Conservation (phyloP, 2,113 vertebrate genomes). For the Piprites chloris region DNA sequence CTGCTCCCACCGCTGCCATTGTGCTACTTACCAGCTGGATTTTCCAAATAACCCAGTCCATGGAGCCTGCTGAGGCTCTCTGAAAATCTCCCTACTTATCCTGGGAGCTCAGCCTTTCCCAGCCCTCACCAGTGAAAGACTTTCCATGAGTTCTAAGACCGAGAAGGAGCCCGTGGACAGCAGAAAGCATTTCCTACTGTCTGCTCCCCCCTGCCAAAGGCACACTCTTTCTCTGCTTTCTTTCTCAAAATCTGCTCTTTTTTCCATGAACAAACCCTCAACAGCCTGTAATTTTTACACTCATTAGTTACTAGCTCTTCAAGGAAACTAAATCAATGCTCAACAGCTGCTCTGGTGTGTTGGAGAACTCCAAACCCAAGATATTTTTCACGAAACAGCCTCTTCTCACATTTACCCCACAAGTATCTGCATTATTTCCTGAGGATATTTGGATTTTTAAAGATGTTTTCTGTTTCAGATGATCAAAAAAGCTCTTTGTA, state of each 20-base stretch:
- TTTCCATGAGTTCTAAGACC: not conserved
- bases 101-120: not conserved
- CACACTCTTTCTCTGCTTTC: not conserved
- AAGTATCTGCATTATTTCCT: not conserved
- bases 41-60: not conserved
- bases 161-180: not conserved
- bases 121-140: not conserved
- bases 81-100: not conserved
- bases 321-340: constrained; percentile 4
- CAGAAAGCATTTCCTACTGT: not conserved
- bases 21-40: not conserved
- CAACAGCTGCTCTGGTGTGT: not conserved
- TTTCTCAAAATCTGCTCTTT: not conserved
- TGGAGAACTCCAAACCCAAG: not conserved
- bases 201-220: not conserved
- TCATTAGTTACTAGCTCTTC: constrained; percentile 35
- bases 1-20: not conserved
- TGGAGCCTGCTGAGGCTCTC: not conserved
- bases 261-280: not conserved
- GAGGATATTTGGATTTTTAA: not conserved
- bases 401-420: not conserved
- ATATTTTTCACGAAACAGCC: not conserved
- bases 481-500: not conserved
- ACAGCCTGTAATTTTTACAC: not conserved
- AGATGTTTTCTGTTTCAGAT: not conserved